Percentiles rank a stretch among this genome's conserved stretches.
Conservation (phyloP, 2,113 vertebrate genomes). For the Alligator sinensis region DNA sequence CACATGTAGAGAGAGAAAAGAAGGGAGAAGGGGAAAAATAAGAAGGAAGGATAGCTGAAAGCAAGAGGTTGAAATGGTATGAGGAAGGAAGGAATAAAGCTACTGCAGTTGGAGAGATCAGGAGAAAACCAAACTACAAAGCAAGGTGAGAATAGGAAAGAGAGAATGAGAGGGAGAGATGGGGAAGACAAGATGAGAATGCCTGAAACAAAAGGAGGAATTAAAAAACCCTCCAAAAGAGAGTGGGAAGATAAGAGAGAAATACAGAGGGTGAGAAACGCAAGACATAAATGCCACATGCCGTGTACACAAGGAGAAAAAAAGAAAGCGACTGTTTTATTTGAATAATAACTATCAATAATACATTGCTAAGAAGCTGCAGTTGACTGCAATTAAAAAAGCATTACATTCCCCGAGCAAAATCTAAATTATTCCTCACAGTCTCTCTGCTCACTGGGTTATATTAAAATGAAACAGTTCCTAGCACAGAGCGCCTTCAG, state of each 20-base stretch:
- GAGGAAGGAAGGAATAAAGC: not conserved
- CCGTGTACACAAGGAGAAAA: not conserved
- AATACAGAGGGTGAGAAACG: not conserved
- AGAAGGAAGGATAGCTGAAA: too few relatives aligned
- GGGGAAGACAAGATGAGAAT: not conserved
- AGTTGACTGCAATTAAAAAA: constrained; percentile 81
- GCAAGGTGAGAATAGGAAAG: not conserved
- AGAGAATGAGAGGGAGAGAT: not conserved
- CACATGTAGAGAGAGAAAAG: not conserved
- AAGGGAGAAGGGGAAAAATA: not conserved
- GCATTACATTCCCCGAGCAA: constrained; percentile 70
- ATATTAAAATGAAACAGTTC: constrained; percentile 52
- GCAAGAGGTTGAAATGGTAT: not conserved
- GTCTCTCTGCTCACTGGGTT: constrained; percentile 50
- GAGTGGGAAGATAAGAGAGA: not conserved
- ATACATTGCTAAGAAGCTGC: constrained; percentile 69
- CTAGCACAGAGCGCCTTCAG: constrained; percentile 28
- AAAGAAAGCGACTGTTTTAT: constrained; percentile 24
- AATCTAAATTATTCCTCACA: constrained; percentile 73
- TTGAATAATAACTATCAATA: constrained; percentile 76
- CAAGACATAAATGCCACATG: not conserved
- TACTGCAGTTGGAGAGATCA: not conserved
- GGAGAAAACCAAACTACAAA: not conserved
- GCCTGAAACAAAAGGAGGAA: not conserved
- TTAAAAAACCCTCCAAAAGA: not conserved